Conservation (phyloP, 2,113 vertebrate genomes). For the Hirundichthys speculiger region DNA sequence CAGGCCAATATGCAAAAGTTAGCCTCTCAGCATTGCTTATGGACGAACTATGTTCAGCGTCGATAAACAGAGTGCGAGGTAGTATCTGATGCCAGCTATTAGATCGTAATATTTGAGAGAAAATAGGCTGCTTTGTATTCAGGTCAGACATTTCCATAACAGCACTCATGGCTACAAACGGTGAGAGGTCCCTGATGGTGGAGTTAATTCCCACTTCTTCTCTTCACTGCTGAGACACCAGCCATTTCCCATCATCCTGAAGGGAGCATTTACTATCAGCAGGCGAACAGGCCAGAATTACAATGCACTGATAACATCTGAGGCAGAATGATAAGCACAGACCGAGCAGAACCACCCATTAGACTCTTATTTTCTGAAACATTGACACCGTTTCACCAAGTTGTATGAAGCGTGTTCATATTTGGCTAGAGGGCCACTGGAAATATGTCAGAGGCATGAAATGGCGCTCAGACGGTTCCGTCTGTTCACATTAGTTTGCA, state of each 20-base stretch:
- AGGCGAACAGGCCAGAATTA: constrained; percentile 27
- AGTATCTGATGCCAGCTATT: not conserved
- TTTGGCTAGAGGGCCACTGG: no score
- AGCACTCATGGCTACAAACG: constrained; percentile 18
- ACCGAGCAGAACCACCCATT: constrained; percentile 1
- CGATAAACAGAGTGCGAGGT: not conserved
- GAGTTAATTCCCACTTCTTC: constrained; percentile 42
- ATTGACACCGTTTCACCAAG: not conserved
- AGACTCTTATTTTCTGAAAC: constrained; percentile 5
- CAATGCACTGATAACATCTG: constrained; percentile 24
- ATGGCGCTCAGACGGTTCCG: no score
- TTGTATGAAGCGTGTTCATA: no score
- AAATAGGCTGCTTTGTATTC: constrained; percentile 42
- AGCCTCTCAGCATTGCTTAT: not conserved
- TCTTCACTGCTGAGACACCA: constrained; percentile 24
- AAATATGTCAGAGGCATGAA: no score
- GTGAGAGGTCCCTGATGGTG: constrained; percentile 41
- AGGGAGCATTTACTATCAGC: constrained; percentile 26
- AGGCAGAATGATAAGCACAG: constrained; percentile 1
- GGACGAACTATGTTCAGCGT: not conserved
- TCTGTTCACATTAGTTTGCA: no score
- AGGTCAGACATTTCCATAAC: constrained; percentile 7
- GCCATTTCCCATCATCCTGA: constrained; percentile 14
- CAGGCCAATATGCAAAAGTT: not conserved
- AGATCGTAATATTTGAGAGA: constrained; percentile 1